Percentiles rank a stretch among this genome's conserved stretches.
Evolutionary conservation across 2,113 vertebrate genomes (phyloP).

Genomic region (Marmota flaviventris): DNA sequence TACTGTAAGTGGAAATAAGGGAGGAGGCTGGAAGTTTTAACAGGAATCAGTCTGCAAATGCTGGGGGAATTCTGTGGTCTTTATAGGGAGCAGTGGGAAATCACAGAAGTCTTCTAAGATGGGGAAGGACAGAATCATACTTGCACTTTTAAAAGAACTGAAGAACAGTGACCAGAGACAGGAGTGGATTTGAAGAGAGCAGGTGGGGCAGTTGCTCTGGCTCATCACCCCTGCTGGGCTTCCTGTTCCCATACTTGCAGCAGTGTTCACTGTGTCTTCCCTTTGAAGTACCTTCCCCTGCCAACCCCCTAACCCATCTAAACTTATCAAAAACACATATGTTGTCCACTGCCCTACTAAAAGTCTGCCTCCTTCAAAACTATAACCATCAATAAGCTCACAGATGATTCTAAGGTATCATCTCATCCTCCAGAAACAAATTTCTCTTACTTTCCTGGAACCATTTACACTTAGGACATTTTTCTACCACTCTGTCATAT

Average conservation of each 20-base stretch:
- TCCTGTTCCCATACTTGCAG: rapidly evolving
- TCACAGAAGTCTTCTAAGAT: not conserved
- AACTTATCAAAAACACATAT: not conserved
- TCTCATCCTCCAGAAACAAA: not conserved
- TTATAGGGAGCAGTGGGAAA: not conserved
- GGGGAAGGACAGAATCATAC: not conserved
- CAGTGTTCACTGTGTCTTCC: not conserved
- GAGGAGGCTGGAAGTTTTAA: not conserved
- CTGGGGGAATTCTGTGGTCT: not conserved
- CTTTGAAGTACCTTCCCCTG: not conserved
- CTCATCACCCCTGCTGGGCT: not conserved
- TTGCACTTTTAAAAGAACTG: not conserved
- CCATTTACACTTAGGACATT: not conserved
- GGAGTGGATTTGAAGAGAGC: not conserved
- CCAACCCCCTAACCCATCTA: not conserved
- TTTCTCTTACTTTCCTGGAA: not conserved
- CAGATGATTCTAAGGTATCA: not conserved
- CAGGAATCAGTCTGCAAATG: not conserved
- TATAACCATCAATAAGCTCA: not conserved
- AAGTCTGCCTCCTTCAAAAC: not conserved
- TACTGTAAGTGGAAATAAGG: not conserved
- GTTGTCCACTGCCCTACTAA: not conserved
- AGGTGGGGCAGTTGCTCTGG: not conserved
- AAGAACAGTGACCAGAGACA: not conserved
- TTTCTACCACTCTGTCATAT: not conserved